Evolutionary conservation across 2,113 vertebrate genomes (phyloP), one percentile per base, ranked within the genome.

Genomic region (Lepus europaeus): DNA sequence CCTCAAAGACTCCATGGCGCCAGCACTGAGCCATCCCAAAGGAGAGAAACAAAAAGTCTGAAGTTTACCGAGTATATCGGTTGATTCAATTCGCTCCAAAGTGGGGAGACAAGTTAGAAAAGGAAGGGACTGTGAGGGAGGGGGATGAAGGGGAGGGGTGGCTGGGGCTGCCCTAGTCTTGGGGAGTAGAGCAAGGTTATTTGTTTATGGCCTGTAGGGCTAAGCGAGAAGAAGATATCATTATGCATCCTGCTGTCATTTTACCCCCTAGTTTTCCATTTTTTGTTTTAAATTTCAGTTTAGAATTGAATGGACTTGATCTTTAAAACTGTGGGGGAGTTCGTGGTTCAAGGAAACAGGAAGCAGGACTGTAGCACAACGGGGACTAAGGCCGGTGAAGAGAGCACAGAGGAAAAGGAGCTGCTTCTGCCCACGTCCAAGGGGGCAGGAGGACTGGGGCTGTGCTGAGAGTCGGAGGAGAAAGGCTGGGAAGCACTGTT

Each of bases 221-320:
- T 77, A 25, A 90, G 16, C 17, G 53, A 76, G 27, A n/a, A 27
- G 19, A 83, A 0, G 31, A 11, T 19, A 74, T 79, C 33, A 70
- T 59, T 45, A 36, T 19, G 22, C 74, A 9, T 73, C 29, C 25
- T 36, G 49, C 27, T 31, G 31, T 5, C n/a, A 73, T 69, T 66
- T 53, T 36, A 7, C 17, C n/a, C 29, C 22, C n/a, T 36, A 23
- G 56, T 63, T 81, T 87, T 59, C 8, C 64, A 25, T 23, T 85
- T 73, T 77, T 68, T 31, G 14, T 70, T 73, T 95, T 80, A 61
- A 70, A 81, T 81, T 89, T 92, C 79, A 68, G 85, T 86, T 95
- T 70, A 56, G 70, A 89, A 90, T 78, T 51, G 51, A 45, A 86
- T 53, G 20, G 63, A 33, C 49, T 79, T 77, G 45, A 84, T 73